phyloP scores from a whole-genome alignment of 1,140 invertebrate species.

The Drosophila sturtevanti region DNA sequence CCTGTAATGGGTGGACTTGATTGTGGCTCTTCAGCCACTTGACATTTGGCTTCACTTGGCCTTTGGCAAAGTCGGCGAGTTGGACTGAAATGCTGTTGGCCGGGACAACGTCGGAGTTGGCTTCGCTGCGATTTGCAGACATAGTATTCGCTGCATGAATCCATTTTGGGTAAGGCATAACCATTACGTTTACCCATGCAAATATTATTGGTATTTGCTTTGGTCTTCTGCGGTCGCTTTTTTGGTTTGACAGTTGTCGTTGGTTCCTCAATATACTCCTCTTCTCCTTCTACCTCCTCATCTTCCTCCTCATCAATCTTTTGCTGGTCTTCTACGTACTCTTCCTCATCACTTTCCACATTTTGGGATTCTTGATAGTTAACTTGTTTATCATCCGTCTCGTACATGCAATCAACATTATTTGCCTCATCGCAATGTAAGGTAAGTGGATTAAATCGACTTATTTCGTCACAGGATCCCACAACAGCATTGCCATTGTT shows the following conservation, averaged over 20 bases:
- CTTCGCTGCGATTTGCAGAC: conserved; percentile 49
- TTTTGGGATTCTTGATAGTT: not conserved
- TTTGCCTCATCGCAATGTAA: conserved; percentile 57
- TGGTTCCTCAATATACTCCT: not conserved
- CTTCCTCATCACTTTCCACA: conserved; percentile 38
- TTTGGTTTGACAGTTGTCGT: conserved; percentile 10
- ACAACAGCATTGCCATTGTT: conserved; percentile 64
- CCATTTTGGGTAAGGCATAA: conserved; percentile 35
- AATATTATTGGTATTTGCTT: conserved; percentile 6
- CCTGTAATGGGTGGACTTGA: conserved; percentile 36
- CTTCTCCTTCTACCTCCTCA: conserved; percentile 19
- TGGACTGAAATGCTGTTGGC: conserved; percentile 59
- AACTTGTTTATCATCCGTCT: conserved; percentile 13
- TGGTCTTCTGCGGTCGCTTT: conserved; percentile 16
- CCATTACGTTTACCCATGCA: conserved; percentile 56
- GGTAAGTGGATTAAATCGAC: conserved; percentile 54
- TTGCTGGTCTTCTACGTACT: not conserved
- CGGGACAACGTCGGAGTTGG: conserved; percentile 45
- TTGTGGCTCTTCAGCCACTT: not conserved
- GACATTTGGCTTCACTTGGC: conserved; percentile 52
- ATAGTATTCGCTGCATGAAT: conserved; percentile 64
- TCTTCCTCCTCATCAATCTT: conserved; percentile 11
- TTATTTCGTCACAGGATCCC: conserved; percentile 54
- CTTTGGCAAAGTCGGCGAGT: conserved; percentile 48
- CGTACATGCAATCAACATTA: conserved; percentile 50